Evolutionary conservation across 2,113 vertebrate genomes (phyloP), one percentile per base, ranked within the genome.

Genomic region (Gallinago media): DNA sequence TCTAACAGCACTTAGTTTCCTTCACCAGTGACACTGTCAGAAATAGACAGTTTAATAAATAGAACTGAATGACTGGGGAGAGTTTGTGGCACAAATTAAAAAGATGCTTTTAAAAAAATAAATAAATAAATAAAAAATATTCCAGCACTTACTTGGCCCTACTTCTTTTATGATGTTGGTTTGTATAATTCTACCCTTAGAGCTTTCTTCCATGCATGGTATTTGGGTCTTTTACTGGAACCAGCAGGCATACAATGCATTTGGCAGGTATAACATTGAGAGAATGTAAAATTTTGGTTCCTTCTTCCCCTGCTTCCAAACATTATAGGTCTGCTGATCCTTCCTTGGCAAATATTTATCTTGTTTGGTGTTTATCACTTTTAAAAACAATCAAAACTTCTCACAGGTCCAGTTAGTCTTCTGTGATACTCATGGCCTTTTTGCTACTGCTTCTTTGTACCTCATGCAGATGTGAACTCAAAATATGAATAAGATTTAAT

Each of bases 321-420:
- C 11, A 68, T 46, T 67, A 5, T 44, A 91, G 20, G 26, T 88
- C 61, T 93, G 63, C 21, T 84, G 16, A 58, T 72, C 31, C 65
- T 81, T 94, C 52, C 32, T 71, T 92, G 61, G 58, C 46, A 95
- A 79, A 46, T 17, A 65, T 17, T 55, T 76, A 8, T 72, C 36
- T 82, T 85, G 26, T 88, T 78, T 88, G 82, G 61, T n/a, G 32
- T 71, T 87, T 62, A 76, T 79, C 84, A 92, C 67, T 59, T 65
- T 21, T 65, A 73, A 73, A 94, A 94, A 97, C 76, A 96, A n/a
- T 29, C 81, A 81, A 38, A 62, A 44, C 44, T 73, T 78, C 38
- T 65, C 38, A 77, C 23, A 74, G 88, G 47, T 11, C 19, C 61
- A 89, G 55, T 13, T 89, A 50, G 38, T 50, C 26, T 73, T 91